Conservation (phyloP, 2,888 invertebrate species). For the Ctenicera cuprea region DNA sequence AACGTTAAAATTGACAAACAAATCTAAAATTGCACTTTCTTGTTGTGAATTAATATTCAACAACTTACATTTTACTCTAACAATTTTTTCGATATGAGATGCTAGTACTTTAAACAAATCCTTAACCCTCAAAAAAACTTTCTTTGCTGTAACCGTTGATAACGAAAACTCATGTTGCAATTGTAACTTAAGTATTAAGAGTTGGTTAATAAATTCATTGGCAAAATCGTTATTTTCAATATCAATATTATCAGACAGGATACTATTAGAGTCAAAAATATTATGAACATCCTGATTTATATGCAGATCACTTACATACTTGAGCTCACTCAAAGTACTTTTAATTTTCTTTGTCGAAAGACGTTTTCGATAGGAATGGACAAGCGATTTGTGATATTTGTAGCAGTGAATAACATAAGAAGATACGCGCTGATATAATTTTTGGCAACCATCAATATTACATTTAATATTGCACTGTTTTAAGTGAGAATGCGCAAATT, state of each 20-base stretch:
- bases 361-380: not conserved
- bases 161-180: not conserved
- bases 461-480: not conserved
- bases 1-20: not conserved
- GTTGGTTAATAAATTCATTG: not conserved
- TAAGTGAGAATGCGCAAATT: not conserved
- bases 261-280: not conserved
- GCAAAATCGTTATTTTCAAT: not conserved
- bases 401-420: not conserved
- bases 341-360: not conserved
- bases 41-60: not conserved
- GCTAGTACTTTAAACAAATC: not conserved
- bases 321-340: not conserved
- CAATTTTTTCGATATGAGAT: not conserved
- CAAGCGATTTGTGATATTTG: not conserved
- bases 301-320: not conserved
- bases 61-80: not conserved
- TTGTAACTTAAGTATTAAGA: slow-evolving; percentile 2
- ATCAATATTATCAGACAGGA: not conserved
- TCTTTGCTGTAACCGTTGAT: not conserved
- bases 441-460: not conserved
- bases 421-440: not conserved
- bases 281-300: too few relatives aligned
- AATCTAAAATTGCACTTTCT: not conserved
- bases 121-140: not conserved